Base-by-base conservation (phyloP, 2,888 invertebrate species). In the Eumacrocentrus americanus region DNA sequence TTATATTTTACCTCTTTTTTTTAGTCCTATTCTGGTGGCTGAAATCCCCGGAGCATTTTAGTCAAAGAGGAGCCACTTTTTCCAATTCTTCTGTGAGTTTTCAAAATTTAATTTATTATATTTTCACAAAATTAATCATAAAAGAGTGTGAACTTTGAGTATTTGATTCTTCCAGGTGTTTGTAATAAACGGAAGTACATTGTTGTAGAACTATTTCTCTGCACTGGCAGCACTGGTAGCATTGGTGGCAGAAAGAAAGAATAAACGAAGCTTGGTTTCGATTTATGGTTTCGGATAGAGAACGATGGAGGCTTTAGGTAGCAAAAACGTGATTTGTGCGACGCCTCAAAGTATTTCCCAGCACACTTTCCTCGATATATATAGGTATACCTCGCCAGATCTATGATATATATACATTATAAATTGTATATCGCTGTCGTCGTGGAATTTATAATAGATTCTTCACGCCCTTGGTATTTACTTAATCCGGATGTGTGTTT, bases 241-340 rank as follows among this genome's bases (percentile, higher is more conserved):
- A n/a, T n/a, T n/a, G n/a, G n/a, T n/a, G n/a, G n/a, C 12, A 40
- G 42, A 11, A 50, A 11, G 20, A 58, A 35, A 42, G 42, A 6
- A 46, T 9, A 46, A 38, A 3, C n/a, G 22, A 53, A 52, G 25
- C 22, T 23, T 40, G 5, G 9, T 23, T 12, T 48, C 16, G 42
- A 58, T 58, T 58, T 58, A 58, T 52, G 52, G 46, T 14, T 12
- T 14, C 14, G 20, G 22, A 23, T 23, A 48, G 58, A 40, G 12
- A 40, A 12, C 3, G 44, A 44, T 44, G 18, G 20, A 18, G 44
- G 38, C 22, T 3, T 29, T 23, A 11, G 22, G 53, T 25, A 60
- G 55, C 42, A 62, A 63, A 56, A 64, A 58, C 22, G 48, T 64
- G 64, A 64, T 64, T 64, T 64, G 64, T 64, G 64, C 47, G 57